A percentile compares a stretch with the other conserved stretches of the same genome.
These are phyloP conservation scores for Rhopilema esculentum DNA, from an alignment of 30 jellyfish, hydroid and myxozoan species.

Conservation along the genomic window DNA sequence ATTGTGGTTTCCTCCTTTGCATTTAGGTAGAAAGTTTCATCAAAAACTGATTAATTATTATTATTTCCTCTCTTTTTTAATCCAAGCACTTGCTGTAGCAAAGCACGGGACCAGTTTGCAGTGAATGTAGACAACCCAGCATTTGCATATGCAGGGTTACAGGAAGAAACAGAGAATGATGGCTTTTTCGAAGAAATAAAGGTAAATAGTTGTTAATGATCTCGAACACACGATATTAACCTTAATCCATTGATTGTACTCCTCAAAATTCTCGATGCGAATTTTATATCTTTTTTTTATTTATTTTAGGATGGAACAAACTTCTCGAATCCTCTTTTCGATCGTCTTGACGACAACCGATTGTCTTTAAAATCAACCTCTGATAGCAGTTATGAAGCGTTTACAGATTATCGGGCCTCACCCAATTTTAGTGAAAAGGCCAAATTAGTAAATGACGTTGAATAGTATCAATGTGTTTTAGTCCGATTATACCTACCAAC, in stretches of 20 bases:
- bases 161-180: constrained; percentile 70
- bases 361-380: background rate
- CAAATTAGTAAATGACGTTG: constrained; percentile 38
- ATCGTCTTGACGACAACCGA: constrained; percentile 24
- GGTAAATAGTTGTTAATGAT: constrained; percentile 17
- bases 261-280: background rate
- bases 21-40: too few relatives aligned
- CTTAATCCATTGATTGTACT: background rate
- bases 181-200: constrained; percentile 59
- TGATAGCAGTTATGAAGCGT: constrained; percentile 27
- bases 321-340: constrained; percentile 45
- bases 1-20: background rate
- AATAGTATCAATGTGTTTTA: background rate
- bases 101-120: constrained; percentile 12
- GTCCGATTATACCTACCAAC: background rate
- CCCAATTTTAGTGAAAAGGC: constrained; percentile 36
- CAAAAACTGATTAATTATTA: background rate
- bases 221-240: background rate
- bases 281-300: background rate
- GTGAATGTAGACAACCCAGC: constrained; percentile 63
- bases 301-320: constrained; percentile 41
- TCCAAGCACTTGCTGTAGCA: background rate
- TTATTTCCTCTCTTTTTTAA: background rate
- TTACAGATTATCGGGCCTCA: constrained; percentile 15
- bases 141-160: constrained; percentile 59